Evolutionary conservation across 2,113 vertebrate species (phyloP), one percentile per base, ranked within the genome.

Genomic region (Nothoprocta perdicaria): DNA sequence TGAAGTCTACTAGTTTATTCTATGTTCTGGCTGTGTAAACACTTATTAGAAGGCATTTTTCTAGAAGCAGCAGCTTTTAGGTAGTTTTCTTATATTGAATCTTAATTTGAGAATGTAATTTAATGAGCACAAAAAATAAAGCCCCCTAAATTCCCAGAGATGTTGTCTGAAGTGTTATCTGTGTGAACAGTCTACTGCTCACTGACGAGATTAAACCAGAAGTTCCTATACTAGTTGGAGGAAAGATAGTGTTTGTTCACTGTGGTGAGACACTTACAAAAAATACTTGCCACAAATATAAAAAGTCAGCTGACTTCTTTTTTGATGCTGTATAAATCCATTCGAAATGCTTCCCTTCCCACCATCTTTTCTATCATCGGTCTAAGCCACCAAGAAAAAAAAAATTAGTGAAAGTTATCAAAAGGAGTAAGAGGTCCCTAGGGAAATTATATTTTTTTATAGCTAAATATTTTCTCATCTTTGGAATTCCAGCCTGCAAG

Each of bases 401-500:
- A 45, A 18, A 53, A 4, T 16, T 43, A 76, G 46, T 61, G 40
- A 76, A 50, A 66, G n/a, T 48, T 38, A 46, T 75, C 71, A 12
- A 62, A 40, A 78, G 60, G 43, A 76, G 4, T 31, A 72, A 69
- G 21, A 90, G 48, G 33, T 33, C 69, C 3, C 6, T 80, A 84
- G 78, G 38, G 77, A 92, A 91, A 33, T 75, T 66, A 22, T 55
- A 55, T 41, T 38, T 87, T 92, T 94, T 92, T 75, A 77, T 53
- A 67, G 72, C 22, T 50, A 27, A 76, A 55, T 86, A 84, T 90
- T 92, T 90, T 89, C 84, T 74, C 91, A 86, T n/a, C 53, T 16
- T 91, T 94, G 80, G 53, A 96, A 95, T 85, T 94, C 67, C 45
- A 67, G 46, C 31, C 75, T 92, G 72, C 40, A 80, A 89, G 81